Conservation (phyloP, 64 coral and sea anemone species). For the Montipora capricornis region DNA sequence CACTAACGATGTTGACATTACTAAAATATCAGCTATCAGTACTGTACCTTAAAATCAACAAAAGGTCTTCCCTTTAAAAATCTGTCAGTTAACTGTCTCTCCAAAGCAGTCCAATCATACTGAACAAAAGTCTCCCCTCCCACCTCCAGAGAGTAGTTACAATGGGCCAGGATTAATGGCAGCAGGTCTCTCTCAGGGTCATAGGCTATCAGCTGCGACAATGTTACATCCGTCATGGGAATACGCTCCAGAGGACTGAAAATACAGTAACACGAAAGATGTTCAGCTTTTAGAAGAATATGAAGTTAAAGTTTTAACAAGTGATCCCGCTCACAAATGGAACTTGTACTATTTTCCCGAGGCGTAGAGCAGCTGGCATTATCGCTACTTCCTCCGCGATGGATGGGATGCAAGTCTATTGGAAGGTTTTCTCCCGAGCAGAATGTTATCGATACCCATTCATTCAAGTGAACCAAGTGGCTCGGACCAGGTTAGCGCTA, state of each 20-base stretch:
- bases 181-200: constrained; percentile 68
- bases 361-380: too few species aligned
- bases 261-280: background rate
- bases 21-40: background rate
- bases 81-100: constrained; percentile 71
- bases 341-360: background rate
- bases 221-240: constrained; percentile 37
- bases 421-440: too few species aligned
- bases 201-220: constrained; percentile 66
- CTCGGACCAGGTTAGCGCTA: too few species aligned
- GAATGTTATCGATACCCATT: too few species aligned
- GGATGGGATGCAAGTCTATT: too few species aligned
- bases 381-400: too few species aligned
- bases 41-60: constrained; percentile 64
- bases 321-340: background rate
- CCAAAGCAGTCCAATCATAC: constrained; percentile 64
- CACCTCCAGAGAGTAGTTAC: constrained; percentile 78
- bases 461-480: too few species aligned
- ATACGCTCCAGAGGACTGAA: background rate
- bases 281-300: too few species aligned
- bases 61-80: constrained; percentile 55
- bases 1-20: too few species aligned
- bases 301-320: background rate
- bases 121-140: constrained; percentile 59
- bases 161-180: constrained; percentile 58